Evolutionary conservation across 2,888 invertebrate genomes (phyloP).

Genomic region (Catocala sponsa): DNA sequence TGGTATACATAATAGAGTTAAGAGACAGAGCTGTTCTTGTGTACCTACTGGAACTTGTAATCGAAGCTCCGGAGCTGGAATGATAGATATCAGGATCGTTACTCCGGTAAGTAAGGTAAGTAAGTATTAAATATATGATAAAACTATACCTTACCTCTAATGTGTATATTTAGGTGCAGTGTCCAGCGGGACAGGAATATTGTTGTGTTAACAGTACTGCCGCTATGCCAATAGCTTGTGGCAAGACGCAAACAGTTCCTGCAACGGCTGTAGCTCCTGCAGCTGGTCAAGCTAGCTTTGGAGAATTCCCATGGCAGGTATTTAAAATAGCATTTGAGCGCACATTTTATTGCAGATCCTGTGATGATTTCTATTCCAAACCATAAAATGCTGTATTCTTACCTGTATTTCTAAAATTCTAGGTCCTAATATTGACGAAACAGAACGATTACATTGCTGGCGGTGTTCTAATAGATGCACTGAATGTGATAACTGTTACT

Average conservation of each 20-base stretch:
- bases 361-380: too few relatives aligned
- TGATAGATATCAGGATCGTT: constrained; percentile 89
- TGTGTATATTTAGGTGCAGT: constrained; percentile 55
- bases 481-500: constrained; percentile 92
- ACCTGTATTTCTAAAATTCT: constrained; percentile 1
- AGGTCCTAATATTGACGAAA: constrained; percentile 87
- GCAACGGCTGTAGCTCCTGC: constrained; percentile 67
- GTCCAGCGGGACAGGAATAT: constrained; percentile 77
- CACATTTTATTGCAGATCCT: neutral
- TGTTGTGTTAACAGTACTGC: constrained; percentile 67
- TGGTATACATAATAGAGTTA: constrained; percentile 63
- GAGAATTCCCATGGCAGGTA: constrained; percentile 93
- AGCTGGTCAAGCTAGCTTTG: constrained; percentile 89
- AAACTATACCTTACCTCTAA: too few relatives aligned
- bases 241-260: constrained; percentile 74
- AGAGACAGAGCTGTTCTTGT: constrained; percentile 79
- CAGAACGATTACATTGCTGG: constrained; percentile 91
- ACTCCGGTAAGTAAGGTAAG: constrained; percentile 79
- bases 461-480: constrained; percentile 90
- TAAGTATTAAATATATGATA: neutral
- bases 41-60: constrained; percentile 75
- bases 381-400: neutral
- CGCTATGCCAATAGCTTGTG: constrained; percentile 72
- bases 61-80: constrained; percentile 81
- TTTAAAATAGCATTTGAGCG: neutral